Conservation (phyloP, 2,113 vertebrate genomes). For the Heterochromis multidens region DNA sequence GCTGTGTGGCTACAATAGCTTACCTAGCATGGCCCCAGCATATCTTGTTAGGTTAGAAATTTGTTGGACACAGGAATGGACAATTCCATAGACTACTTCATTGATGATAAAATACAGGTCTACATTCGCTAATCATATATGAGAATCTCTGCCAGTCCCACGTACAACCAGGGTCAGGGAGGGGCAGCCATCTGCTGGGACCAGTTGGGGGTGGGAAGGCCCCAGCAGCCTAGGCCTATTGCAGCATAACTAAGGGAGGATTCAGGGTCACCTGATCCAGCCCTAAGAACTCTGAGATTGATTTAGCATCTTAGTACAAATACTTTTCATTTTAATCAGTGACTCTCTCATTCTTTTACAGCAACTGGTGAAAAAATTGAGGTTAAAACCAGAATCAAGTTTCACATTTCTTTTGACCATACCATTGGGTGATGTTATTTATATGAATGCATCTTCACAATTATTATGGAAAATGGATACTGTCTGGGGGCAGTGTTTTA, state of each 20-base stretch:
- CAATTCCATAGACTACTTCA: neutral
- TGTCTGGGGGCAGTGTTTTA: too few species aligned
- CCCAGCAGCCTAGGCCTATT: too few species aligned
- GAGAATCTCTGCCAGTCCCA: neutral
- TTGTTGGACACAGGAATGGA: neutral
- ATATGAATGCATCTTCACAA: neutral
- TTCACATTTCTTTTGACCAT: neutral
- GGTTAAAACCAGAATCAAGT: neutral
- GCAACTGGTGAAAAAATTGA: neutral
- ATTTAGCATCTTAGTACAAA: fast-evolving
- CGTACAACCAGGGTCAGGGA: too few species aligned
- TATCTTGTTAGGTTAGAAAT: neutral
- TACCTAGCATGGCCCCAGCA: neutral
- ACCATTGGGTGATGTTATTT: neutral
- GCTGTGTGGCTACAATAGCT: neutral
- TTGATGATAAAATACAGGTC: neutral
- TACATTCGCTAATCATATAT: neutral
- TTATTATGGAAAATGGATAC: neutral
- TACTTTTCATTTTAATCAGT: neutral
- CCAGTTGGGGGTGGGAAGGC: too few species aligned
- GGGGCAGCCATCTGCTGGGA: too few species aligned
- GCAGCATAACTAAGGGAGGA: too few species aligned
- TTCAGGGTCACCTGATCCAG: too few species aligned
- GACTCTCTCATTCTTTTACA: neutral
- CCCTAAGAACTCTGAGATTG: neutral